Evolutionary conservation across 1,140 invertebrate species (phyloP).

Genomic region (Polyergus mexicanus): DNA sequence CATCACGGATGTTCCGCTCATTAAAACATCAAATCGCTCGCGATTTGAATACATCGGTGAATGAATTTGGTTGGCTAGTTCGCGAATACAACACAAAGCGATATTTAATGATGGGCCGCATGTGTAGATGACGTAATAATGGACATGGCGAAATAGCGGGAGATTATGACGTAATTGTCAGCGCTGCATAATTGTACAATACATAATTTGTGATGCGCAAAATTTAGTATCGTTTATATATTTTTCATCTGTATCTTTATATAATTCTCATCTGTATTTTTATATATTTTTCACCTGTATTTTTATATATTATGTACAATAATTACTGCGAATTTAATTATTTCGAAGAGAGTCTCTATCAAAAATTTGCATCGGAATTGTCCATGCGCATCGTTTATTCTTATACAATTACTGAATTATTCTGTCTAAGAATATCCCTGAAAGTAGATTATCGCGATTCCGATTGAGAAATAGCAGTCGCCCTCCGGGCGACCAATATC

Average conservation of each 20-base stretch:
- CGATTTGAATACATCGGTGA: conserved; percentile 42
- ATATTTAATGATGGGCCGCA: conserved; percentile 25
- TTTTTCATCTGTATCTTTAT: background rate
- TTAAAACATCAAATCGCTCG: conserved; percentile 46
- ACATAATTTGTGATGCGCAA: background rate
- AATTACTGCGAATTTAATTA: background rate
- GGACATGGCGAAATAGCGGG: conserved; percentile 22
- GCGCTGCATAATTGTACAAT: too few relatives aligned
- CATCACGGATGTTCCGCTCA: conserved; percentile 4
- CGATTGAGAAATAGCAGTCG: conserved; percentile 43
- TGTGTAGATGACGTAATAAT: conserved; percentile 25
- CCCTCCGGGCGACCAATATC: conserved; percentile 14
- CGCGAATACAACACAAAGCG: background rate
- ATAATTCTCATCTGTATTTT: background rate
- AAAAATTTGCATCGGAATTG: background rate
- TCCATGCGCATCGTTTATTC: background rate
- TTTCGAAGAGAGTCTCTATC: background rate
- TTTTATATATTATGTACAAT: background rate
- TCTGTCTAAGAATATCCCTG: conserved; percentile 25
- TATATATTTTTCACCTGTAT: background rate
- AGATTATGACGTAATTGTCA: conserved; percentile 11
- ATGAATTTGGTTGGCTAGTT: background rate
- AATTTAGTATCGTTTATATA: background rate
- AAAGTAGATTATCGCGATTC: conserved; percentile 52
- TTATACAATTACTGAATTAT: background rate